A percentile compares a stretch with the other conserved stretches of the same genome.
Conservation (phyloP, 2,888 invertebrate genomes). For the Lordiphosa andalusiaca region DNA sequence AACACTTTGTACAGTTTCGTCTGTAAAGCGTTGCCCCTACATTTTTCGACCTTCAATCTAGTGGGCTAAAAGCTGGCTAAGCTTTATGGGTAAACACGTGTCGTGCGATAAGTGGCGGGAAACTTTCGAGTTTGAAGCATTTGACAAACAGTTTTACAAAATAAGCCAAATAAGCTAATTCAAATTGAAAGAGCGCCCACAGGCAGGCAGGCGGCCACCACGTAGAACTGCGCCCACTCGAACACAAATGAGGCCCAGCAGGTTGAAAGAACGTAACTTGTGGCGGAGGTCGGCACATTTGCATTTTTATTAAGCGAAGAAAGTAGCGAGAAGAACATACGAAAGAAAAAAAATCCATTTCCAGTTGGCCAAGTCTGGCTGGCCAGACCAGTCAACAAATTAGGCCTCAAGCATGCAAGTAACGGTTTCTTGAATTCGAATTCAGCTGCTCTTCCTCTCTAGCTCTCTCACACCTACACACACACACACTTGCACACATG, state of each 20-base stretch:
- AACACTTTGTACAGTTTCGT: no score
- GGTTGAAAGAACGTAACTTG: constrained; percentile 12
- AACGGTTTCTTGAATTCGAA: constrained; percentile 57
- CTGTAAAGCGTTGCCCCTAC: no score
- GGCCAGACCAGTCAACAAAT: constrained; percentile 42
- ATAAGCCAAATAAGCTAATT: constrained; percentile 9
- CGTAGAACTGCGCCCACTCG: not conserved
- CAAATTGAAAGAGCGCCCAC: constrained; percentile 1
- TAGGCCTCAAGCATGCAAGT: constrained; percentile 55
- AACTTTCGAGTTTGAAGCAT: constrained; percentile 6
- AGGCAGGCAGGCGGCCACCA: not conserved
- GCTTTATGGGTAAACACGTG: constrained; percentile 10
- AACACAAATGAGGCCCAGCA: not conserved
- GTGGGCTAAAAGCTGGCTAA: not conserved
- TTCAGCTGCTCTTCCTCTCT: constrained; percentile 13
- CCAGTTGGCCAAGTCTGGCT: constrained; percentile 45
- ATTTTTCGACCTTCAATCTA: no score
- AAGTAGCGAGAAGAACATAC: constrained; percentile 29
- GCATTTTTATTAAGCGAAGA: constrained; percentile 33
- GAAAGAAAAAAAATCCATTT: constrained; percentile 23
- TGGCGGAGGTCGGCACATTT: constrained; percentile 22
- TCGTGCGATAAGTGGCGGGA: not conserved
- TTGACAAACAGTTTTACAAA: constrained; percentile 8
- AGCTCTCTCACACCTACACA: constrained; percentile 10
- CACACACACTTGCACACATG: not conserved